A percentile compares a stretch with the other conserved stretches of the same genome.
Evolutionary conservation across 2,113 vertebrate genomes (phyloP).

Genomic region (Aythya baeri): DNA sequence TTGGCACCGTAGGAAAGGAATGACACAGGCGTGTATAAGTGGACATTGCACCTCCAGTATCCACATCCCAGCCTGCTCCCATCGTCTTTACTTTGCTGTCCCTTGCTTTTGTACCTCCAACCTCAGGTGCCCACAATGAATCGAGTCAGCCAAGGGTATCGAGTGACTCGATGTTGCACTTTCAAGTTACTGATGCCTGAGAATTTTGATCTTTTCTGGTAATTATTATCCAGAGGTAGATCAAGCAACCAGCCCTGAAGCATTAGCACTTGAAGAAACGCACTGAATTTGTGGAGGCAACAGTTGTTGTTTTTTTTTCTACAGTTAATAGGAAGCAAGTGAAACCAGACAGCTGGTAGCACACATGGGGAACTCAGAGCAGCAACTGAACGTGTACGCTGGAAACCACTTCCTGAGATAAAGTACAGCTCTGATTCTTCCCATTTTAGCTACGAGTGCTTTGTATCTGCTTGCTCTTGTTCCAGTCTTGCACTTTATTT

Average conservation of each 20-base stretch:
- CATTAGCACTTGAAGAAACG: neutral
- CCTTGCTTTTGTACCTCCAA: neutral
- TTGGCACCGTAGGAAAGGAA: neutral
- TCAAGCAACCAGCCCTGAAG: neutral
- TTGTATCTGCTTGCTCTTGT: neutral
- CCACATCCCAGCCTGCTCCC: neutral
- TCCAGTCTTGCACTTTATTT: neutral
- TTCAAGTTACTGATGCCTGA: neutral
- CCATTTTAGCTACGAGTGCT: neutral
- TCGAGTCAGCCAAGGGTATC: neutral
- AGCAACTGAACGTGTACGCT: neutral
- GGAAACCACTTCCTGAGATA: conserved; percentile 47
- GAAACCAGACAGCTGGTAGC: neutral
- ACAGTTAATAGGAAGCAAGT: neutral
- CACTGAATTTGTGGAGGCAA: neutral
- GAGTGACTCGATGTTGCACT: neutral
- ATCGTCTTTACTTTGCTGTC: neutral
- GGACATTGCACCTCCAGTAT: neutral
- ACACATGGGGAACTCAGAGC: neutral
- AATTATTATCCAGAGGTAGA: conserved; percentile 24
- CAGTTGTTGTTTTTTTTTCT: neutral
- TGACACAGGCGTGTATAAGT: neutral
- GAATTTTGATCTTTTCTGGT: conserved; percentile 16
- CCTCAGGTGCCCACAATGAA: neutral
- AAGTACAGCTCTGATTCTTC: conserved; percentile 12